A percentile compares a stretch with the other conserved stretches of the same genome.
These are phyloP conservation scores for Delphinapterus leucas DNA, from an alignment of 2,113 vertebrate species.

Conservation along the genomic window DNA sequence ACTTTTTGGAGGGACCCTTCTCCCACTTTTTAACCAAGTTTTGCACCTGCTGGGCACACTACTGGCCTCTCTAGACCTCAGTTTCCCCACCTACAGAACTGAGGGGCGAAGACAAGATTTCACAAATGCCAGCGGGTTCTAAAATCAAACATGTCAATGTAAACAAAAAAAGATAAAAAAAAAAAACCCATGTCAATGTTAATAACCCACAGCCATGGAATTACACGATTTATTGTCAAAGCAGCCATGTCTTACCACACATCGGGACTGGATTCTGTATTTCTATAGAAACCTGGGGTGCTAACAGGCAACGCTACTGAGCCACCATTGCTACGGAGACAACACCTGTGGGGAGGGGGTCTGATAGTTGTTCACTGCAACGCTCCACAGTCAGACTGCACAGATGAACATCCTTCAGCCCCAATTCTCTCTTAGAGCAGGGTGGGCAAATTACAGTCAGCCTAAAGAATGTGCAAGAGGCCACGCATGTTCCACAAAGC, in stretches of 20 bases:
- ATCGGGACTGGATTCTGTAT: not conserved
- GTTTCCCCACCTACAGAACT: not conserved
- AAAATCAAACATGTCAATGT: not conserved
- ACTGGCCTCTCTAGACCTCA: not conserved
- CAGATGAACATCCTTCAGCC: not conserved
- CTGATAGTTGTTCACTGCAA: not conserved
- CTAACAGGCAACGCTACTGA: not conserved
- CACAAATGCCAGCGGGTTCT: not conserved
- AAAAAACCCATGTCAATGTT: not conserved
- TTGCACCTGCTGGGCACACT: not conserved
- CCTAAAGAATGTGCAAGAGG: rapidly evolving
- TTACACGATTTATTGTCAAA: not conserved
- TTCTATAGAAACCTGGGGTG: not conserved
- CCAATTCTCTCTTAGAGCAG: not conserved
- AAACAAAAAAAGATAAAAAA: too few species aligned
- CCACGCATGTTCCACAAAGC: rapidly evolving
- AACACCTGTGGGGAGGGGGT: not conserved
- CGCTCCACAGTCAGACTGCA: not conserved
- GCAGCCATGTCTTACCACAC: not conserved
- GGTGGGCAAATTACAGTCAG: not conserved
- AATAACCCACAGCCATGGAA: not conserved
- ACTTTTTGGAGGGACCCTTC: not conserved
- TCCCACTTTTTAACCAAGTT: not conserved
- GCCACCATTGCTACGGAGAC: not conserved
- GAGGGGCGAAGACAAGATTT: not conserved